These are phyloP conservation scores for Rhagonycha lutea DNA, from an alignment of 2,888 invertebrate genomes.

Conservation along the genomic window DNA sequence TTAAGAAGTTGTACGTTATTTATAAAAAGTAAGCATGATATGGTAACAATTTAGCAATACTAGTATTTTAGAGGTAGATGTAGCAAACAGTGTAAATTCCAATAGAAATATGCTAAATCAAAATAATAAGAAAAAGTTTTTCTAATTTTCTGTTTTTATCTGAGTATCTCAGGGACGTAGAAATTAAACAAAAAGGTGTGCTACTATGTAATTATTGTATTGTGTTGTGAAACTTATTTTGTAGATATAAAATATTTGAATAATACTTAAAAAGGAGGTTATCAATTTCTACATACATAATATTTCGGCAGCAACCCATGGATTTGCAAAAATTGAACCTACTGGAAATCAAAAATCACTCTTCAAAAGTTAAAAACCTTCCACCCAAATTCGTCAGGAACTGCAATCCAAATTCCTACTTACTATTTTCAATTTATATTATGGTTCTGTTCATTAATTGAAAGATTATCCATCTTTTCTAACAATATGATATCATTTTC, in stretches of 20 bases:
- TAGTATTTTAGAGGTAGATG: conserved; percentile 16
- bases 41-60: conserved; percentile 28
- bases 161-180: conserved; percentile 46
- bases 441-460: no score
- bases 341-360: no score
- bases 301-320: background rate
- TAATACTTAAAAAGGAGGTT: background rate
- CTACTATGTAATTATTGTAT: background rate
- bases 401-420: no score
- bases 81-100: conserved; percentile 19
- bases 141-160: conserved; percentile 34
- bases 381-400: no score
- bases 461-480: no score
- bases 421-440: no score
- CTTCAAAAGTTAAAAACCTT: no score
- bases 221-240: background rate
- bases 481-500: no score
- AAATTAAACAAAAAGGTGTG: conserved; percentile 5
- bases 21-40: conserved; percentile 20
- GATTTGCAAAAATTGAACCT: no score
- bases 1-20: conserved; percentile 23
- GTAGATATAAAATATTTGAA: background rate
- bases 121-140: conserved; percentile 9
- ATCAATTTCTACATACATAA: background rate
- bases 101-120: background rate